Conservation (phyloP, 2,888 invertebrate species). For the Melitaea athalia region DNA sequence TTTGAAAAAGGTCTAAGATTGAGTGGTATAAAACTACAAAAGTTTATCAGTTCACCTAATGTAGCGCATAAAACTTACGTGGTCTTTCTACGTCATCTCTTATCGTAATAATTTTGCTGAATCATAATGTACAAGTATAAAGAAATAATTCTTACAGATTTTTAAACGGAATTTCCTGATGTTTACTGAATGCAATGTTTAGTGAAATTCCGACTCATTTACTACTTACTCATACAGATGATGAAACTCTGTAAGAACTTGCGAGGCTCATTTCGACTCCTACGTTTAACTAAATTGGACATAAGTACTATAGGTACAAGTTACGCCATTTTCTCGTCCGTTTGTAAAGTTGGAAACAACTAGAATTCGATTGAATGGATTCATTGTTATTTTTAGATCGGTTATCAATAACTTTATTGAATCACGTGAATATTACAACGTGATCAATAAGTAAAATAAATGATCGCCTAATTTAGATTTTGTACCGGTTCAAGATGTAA, state of each 20-base stretch:
- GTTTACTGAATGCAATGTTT: neutral
- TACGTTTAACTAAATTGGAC: neutral
- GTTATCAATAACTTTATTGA: neutral
- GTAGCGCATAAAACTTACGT: no score
- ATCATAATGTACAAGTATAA: neutral
- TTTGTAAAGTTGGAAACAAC: neutral
- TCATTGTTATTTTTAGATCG: constrained; percentile 1
- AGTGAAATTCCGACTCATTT: neutral
- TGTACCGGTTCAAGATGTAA: neutral
- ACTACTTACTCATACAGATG: constrained; percentile 13
- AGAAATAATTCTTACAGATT: neutral
- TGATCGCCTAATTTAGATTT: neutral
- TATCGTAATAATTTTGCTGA: neutral
- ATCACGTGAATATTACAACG: neutral
- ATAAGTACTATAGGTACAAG: neutral
- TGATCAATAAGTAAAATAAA: neutral
- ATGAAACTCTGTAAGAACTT: constrained; percentile 8
- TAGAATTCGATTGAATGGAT: constrained; percentile 1
- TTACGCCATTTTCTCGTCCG: neutral
- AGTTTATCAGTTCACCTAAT: no score
- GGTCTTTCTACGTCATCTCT: no score
- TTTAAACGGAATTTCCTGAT: neutral
- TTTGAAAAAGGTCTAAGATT: no score
- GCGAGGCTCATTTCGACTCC: neutral
- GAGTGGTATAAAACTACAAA: no score